Evolutionary conservation across 1,140 invertebrate genomes (phyloP).

Genomic region (Drosophila biarmipes): DNA sequence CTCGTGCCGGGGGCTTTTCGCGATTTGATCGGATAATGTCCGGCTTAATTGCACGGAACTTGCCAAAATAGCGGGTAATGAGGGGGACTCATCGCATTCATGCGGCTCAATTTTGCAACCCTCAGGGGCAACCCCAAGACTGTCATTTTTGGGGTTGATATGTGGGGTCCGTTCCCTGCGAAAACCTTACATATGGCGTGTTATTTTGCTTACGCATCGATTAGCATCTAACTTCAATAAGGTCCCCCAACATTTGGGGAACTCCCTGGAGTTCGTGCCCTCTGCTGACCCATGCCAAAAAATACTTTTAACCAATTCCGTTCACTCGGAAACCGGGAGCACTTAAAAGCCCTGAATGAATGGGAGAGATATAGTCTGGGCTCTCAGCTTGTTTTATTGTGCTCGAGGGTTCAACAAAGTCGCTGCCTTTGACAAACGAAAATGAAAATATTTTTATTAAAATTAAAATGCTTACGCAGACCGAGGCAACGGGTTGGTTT

Average conservation of each 20-base stretch:
- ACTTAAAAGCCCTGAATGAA: slow-evolving; percentile 39
- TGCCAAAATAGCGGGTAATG: slow-evolving; percentile 47
- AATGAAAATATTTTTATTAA: slow-evolving; percentile 70
- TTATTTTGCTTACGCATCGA: slow-evolving; percentile 73
- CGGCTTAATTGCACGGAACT: slow-evolving; percentile 72
- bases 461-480: slow-evolving; percentile 69
- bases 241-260: slow-evolving; percentile 4
- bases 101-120: slow-evolving; percentile 34
- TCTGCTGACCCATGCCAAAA: slow-evolving; percentile 37
- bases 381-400: slow-evolving; percentile 35
- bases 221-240: slow-evolving; percentile 65
- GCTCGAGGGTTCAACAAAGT: slow-evolving; percentile 57
- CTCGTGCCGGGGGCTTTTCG: slow-evolving; percentile 39
- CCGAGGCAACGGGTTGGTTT: slow-evolving; percentile 7
- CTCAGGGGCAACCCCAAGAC: slow-evolving; percentile 32
- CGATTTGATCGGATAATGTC: slow-evolving; percentile 54
- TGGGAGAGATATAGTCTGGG: background rate
- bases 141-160: slow-evolving; percentile 7
- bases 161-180: slow-evolving; percentile 15
- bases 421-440: slow-evolving; percentile 49
- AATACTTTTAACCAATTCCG: slow-evolving; percentile 45
- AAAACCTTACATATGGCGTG: slow-evolving; percentile 60
- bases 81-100: slow-evolving; percentile 12
- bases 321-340: slow-evolving; percentile 45
- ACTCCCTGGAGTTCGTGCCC: slow-evolving; percentile 20